phyloP scores from a whole-genome alignment of 2,113 vertebrate species.

The Reinhardtius hippoglossoides region DNA sequence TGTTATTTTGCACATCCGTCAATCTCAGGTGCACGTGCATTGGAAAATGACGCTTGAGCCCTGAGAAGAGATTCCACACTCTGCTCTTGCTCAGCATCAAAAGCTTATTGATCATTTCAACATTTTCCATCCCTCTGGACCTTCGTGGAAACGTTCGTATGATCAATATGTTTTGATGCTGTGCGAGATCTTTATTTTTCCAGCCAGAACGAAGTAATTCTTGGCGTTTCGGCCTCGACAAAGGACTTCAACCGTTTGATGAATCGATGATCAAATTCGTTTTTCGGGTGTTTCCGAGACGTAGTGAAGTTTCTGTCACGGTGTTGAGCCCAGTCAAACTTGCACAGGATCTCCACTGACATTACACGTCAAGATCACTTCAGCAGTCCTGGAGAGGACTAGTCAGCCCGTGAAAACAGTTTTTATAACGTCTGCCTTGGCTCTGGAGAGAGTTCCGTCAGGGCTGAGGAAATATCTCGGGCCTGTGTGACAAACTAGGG shows the following conservation, averaged over 20 bases:
- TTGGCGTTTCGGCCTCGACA: no score
- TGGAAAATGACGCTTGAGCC: no score
- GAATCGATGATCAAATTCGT: no score
- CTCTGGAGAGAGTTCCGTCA: neutral
- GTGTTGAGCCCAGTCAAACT: neutral
- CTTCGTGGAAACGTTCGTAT: neutral
- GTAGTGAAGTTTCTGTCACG: neutral
- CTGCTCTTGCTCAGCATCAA: no score
- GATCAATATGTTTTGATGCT: no score
- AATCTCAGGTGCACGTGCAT: no score
- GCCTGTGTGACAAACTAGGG: neutral
- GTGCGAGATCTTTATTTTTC: no score
- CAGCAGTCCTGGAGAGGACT: constrained; percentile 1
- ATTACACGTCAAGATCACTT: neutral
- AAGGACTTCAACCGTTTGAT: no score
- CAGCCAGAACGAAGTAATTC: no score
- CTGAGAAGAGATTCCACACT: no score
- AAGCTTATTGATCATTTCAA: neutral
- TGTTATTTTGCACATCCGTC: neutral
- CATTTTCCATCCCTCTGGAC: neutral
- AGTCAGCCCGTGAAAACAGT: constrained; percentile 11
- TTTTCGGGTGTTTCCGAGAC: no score
- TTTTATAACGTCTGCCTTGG: neutral
- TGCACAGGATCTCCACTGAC: neutral
- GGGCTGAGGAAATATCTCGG: neutral